phyloP scores from a whole-genome alignment of 2,113 vertebrate species.

The Neogale vison region DNA sequence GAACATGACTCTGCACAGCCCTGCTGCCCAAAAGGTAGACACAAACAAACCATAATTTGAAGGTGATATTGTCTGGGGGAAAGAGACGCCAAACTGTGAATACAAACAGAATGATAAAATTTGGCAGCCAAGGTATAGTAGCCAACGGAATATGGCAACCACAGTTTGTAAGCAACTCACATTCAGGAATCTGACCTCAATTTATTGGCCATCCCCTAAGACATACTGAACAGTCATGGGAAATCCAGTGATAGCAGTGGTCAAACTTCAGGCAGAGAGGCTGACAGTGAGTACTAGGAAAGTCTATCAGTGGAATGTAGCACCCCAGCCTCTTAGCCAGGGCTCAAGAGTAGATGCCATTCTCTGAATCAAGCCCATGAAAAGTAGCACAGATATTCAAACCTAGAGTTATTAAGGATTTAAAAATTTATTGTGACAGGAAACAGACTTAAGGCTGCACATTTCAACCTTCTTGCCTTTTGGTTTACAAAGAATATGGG shows the following conservation, averaged over 20 bases:
- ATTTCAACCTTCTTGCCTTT: conserved; percentile 2
- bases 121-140: neutral
- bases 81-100: neutral
- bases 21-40: neutral
- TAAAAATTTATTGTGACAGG: neutral
- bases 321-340: neutral
- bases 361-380: neutral
- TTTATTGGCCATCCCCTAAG: neutral
- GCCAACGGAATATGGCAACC: neutral
- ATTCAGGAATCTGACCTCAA: neutral
- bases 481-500: neutral
- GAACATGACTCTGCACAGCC: neutral
- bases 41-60: neutral
- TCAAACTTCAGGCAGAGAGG: neutral
- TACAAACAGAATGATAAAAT: neutral
- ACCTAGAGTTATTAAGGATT: neutral
- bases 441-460: neutral
- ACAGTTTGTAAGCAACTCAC: neutral
- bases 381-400: neutral
- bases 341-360: neutral
- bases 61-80: neutral
- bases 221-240: neutral
- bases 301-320: neutral
- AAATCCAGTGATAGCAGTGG: neutral
- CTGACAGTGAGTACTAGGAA: neutral